Percentiles rank a stretch among this genome's conserved stretches.
Evolutionary conservation across 2,888 invertebrate species (phyloP).

Genomic region (Chymomyza amoena): DNA sequence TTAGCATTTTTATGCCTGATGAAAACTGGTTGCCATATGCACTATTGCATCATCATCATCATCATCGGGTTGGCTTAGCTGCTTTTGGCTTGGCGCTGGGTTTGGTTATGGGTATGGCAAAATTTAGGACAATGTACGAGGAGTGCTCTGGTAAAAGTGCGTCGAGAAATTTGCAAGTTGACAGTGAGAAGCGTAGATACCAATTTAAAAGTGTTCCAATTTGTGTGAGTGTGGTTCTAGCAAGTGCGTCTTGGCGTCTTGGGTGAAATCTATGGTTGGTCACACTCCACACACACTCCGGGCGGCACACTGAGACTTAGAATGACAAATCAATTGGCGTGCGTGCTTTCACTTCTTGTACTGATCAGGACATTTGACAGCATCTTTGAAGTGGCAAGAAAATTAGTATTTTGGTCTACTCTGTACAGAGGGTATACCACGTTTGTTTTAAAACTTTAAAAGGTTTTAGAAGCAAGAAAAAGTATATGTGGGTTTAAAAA

Average conservation of each 20-base stretch:
- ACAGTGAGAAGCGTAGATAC: constrained; percentile 1
- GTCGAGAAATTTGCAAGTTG: constrained; percentile 33
- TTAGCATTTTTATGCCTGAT: constrained; percentile 14
- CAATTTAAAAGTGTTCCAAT: constrained; percentile 36
- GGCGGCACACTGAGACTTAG: constrained; percentile 19
- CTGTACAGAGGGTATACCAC: too few relatives aligned
- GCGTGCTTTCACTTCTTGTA: constrained; percentile 54
- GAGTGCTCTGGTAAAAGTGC: constrained; percentile 35
- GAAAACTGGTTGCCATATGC: constrained; percentile 43
- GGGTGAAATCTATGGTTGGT: constrained; percentile 38
- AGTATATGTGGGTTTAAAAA: too few relatives aligned
- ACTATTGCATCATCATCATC: constrained; percentile 36
- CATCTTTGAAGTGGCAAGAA: not conserved
- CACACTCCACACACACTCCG: not conserved
- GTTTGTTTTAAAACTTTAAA: too few relatives aligned
- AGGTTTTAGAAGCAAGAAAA: too few relatives aligned
- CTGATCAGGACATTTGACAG: constrained; percentile 5
- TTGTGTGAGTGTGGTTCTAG: constrained; percentile 20
- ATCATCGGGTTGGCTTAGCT: constrained; percentile 21
- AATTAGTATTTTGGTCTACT: too few relatives aligned
- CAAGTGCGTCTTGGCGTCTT: constrained; percentile 22
- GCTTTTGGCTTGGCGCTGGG: constrained; percentile 27
- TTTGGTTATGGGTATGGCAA: constrained; percentile 30
- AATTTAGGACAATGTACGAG: constrained; percentile 1
- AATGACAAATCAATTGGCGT: constrained; percentile 33